These are phyloP conservation scores for Lepidochitona cinerea DNA, from an alignment of 2,888 invertebrate genomes.

Conservation along the genomic window DNA sequence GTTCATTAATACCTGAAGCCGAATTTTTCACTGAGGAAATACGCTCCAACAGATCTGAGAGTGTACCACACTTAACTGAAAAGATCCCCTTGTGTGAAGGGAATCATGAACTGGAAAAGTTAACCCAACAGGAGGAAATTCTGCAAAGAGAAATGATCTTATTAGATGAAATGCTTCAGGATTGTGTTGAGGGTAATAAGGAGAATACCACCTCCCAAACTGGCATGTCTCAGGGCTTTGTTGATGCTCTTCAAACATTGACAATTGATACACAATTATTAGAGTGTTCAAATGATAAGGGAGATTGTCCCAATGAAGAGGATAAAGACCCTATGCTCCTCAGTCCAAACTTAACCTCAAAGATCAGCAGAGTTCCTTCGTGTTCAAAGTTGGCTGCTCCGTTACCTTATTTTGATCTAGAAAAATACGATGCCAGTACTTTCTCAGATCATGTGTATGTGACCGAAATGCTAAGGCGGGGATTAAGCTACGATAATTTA, in stretches of 20 bases:
- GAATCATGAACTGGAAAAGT: background rate
- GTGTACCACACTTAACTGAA: too few relatives aligned
- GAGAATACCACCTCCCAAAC: background rate
- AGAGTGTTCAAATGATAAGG: background rate
- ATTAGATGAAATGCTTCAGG: slow-evolving; percentile 60
- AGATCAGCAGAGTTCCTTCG: slow-evolving; percentile 48
- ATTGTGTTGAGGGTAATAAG: slow-evolving; percentile 24
- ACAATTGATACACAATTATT: background rate
- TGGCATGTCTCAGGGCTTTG: background rate
- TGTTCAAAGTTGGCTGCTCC: slow-evolving; percentile 51
- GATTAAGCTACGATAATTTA: slow-evolving; percentile 12
- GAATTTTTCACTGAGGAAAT: background rate
- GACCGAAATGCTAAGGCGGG: slow-evolving; percentile 9
- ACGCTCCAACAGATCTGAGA: too few relatives aligned
- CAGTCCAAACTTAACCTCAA: slow-evolving; percentile 50
- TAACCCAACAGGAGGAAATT: slow-evolving; percentile 35
- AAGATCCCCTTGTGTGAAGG: background rate
- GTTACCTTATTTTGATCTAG: slow-evolving; percentile 59
- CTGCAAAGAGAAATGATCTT: slow-evolving; percentile 56
- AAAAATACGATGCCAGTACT: slow-evolving; percentile 49
- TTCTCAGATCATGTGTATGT: slow-evolving; percentile 48
- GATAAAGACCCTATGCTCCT: slow-evolving; percentile 13
- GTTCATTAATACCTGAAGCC: background rate
- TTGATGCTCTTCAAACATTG: background rate
- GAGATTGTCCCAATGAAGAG: background rate